These are phyloP conservation scores for Brachyptera risi DNA, from an alignment of 2,888 invertebrate genomes.

Conservation along the genomic window DNA sequence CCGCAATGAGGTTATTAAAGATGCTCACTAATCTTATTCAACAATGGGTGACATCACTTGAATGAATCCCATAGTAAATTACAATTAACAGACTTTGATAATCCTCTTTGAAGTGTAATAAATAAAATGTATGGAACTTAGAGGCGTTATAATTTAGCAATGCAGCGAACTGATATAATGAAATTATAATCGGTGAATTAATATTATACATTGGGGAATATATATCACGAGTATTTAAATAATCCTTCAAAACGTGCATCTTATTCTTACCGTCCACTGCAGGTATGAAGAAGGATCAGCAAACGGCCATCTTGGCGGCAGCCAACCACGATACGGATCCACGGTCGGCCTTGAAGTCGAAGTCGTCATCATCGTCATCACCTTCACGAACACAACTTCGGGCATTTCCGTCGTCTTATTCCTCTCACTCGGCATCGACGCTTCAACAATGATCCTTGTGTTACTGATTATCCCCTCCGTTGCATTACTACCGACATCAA, in stretches of 20 bases:
- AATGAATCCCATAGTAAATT: too few relatives aligned
- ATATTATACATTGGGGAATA: background rate
- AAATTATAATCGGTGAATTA: too few relatives aligned
- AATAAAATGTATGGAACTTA: too few relatives aligned
- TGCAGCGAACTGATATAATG: too few relatives aligned
- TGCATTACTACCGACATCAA: conserved; percentile 37
- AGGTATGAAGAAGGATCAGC: conserved; percentile 61
- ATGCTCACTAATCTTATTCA: too few relatives aligned
- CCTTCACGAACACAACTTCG: conserved; percentile 35
- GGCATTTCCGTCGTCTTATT: background rate
- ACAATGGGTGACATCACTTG: too few relatives aligned
- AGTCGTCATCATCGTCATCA: conserved; percentile 35
- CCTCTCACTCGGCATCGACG: background rate
- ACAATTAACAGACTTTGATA: too few relatives aligned
- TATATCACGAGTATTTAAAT: background rate
- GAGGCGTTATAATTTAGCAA: too few relatives aligned
- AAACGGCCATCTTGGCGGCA: conserved; percentile 58
- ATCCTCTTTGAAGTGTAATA: too few relatives aligned
- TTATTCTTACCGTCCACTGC: conserved; percentile 57
- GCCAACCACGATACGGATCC: conserved; percentile 51
- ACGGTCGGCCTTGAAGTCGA: conserved; percentile 39
- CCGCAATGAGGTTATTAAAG: too few relatives aligned
- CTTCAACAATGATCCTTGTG: conserved; percentile 10
- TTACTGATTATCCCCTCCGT: conserved; percentile 20
- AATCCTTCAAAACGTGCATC: background rate